Conservation (phyloP, 2,113 vertebrate genomes). For the Rhinopomastus cyanomelas region DNA sequence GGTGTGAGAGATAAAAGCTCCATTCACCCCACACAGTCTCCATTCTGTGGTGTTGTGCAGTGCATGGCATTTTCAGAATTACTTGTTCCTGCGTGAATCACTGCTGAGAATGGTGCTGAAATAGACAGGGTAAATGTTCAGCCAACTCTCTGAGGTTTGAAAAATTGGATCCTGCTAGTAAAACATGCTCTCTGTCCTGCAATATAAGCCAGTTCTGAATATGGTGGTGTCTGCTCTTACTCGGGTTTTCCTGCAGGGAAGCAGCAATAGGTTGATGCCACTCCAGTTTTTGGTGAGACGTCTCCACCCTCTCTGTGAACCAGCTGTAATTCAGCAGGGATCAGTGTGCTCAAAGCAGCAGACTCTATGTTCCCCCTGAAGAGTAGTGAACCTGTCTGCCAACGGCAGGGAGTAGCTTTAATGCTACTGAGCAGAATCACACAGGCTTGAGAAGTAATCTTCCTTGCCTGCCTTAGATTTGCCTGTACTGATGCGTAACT, state of each 20-base stretch:
- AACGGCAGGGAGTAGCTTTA: not conserved
- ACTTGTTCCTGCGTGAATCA: not conserved
- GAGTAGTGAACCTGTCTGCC: not conserved
- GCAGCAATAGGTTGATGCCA: not conserved
- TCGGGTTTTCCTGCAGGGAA: not conserved
- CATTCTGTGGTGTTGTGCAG: not conserved
- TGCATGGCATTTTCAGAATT: not conserved
- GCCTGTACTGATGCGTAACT: not conserved
- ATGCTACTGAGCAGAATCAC: not conserved
- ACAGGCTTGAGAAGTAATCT: not conserved
- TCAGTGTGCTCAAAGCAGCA: not conserved
- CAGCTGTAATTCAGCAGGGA: not conserved
- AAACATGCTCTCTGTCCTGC: not conserved
- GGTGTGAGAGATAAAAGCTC: not conserved
- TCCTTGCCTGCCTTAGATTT: not conserved
- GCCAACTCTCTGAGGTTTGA: not conserved
- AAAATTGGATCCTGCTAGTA: not conserved
- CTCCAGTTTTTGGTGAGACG: not conserved
- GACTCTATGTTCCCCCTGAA: not conserved
- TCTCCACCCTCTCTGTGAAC: not conserved
- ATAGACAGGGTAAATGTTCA: not conserved
- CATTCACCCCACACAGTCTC: not conserved
- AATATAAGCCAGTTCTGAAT: not conserved
- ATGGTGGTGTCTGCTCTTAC: accelerated
- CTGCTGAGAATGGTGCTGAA: not conserved